A percentile compares a stretch with the other conserved stretches of the same genome.
Evolutionary conservation across 2,113 vertebrate genomes (phyloP).

Genomic region (Saccopteryx bilineata): DNA sequence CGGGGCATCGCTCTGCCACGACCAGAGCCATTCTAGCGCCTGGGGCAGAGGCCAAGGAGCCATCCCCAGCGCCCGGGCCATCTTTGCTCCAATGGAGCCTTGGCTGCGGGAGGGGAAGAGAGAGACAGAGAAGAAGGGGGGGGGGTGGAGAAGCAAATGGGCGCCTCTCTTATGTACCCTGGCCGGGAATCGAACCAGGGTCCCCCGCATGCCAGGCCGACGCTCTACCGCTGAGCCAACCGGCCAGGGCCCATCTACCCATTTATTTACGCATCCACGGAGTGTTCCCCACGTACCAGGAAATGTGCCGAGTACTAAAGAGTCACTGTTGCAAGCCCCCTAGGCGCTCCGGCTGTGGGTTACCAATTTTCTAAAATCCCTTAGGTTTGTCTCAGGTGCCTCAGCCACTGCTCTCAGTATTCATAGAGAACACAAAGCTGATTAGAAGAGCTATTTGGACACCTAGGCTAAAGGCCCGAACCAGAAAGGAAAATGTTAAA

Average conservation of each 20-base stretch:
- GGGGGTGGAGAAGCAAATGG: too few species aligned
- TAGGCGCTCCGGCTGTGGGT: not conserved
- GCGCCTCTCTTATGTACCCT: too few species aligned
- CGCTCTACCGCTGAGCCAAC: too few species aligned
- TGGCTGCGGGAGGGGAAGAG: too few species aligned
- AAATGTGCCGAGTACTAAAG: not conserved
- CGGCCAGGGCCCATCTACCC: not conserved
- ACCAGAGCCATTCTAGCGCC: too few species aligned
- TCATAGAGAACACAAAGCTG: slow-evolving; percentile 3
- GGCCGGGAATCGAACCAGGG: too few species aligned
- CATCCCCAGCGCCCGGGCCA: too few species aligned
- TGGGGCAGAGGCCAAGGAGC: too few species aligned
- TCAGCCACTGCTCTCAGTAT: not conserved
- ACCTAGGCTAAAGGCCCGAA: slow-evolving; percentile 23
- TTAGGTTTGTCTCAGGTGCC: not conserved
- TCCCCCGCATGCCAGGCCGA: too few species aligned
- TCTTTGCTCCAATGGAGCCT: too few species aligned
- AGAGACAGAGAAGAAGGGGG: too few species aligned
- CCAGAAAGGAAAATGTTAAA: not conserved
- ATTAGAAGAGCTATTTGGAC: not conserved
- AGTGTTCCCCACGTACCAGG: not conserved
- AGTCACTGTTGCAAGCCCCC: not conserved
- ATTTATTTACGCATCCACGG: not conserved
- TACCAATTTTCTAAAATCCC: not conserved
- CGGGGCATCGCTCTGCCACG: too few species aligned